phyloP scores from a whole-genome alignment of 2,888 invertebrate genomes.

The Criorhina ranunculi region DNA sequence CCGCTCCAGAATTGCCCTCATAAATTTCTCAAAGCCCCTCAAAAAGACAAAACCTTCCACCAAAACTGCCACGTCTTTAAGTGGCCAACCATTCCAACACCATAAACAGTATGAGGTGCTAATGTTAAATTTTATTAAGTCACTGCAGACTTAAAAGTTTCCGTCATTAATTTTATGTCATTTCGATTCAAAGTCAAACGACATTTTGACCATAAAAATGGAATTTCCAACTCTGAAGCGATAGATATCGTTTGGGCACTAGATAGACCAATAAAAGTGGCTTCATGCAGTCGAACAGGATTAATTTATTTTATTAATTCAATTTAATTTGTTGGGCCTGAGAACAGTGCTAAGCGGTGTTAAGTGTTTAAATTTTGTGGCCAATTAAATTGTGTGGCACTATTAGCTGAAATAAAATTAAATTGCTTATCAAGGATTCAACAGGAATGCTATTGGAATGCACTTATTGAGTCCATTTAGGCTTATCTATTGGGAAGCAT shows the following conservation, averaged over 20 bases:
- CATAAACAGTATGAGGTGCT: conserved; percentile 27
- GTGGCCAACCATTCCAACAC: not conserved
- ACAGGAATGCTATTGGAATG: not conserved
- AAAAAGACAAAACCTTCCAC: not conserved
- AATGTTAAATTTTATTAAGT: conserved; percentile 25
- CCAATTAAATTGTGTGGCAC: not conserved
- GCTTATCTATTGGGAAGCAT: too few species aligned
- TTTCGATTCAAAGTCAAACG: conserved; percentile 27
- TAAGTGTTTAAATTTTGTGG: conserved; percentile 12
- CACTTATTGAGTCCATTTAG: not conserved
- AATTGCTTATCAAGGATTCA: not conserved
- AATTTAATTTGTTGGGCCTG: not conserved
- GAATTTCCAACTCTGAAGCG: not conserved
- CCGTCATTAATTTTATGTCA: conserved; percentile 31
- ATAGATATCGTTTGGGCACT: not conserved
- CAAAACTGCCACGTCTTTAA: conserved; percentile 13
- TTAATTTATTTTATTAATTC: conserved; percentile 37
- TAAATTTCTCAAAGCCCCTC: too few species aligned
- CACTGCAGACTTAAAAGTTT: conserved; percentile 24
- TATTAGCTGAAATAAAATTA: not conserved
- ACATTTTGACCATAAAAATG: conserved; percentile 20
- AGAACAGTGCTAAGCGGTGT: not conserved
- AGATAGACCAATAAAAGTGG: conserved; percentile 8
- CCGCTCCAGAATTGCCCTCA: too few species aligned
- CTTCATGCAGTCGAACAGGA: not conserved